These are phyloP conservation scores for Drosophila repleta DNA, from an alignment of 1,140 invertebrate species.

Conservation along the genomic window DNA sequence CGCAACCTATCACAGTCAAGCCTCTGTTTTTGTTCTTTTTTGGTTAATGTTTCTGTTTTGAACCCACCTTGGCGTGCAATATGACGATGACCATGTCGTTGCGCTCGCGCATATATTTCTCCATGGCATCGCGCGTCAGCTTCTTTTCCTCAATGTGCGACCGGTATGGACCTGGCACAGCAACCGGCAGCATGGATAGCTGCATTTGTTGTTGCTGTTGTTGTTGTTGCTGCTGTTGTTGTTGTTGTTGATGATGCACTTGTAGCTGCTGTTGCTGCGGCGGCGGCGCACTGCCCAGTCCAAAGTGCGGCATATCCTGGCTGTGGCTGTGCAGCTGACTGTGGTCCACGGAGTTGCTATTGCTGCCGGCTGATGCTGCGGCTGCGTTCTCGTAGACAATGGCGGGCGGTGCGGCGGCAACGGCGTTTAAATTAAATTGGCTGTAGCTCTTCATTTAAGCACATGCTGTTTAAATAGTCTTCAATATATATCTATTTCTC, in stretches of 20 bases:
- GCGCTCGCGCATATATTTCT: constrained; percentile 95
- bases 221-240: constrained; percentile 83
- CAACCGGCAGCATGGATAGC: constrained; percentile 72
- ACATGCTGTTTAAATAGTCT: constrained; percentile 61
- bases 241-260: constrained; percentile 69
- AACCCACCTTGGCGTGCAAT: constrained; percentile 94
- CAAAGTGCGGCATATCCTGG: constrained; percentile 83
- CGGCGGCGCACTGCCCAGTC: constrained; percentile 68
- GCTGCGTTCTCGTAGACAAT: constrained; percentile 70
- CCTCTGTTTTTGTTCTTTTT: background rate
- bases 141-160: constrained; percentile 89
- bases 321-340: constrained; percentile 47
- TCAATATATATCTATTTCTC: constrained; percentile 13
- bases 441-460: constrained; percentile 81
- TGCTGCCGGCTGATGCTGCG: constrained; percentile 45
- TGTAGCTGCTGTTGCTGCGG: constrained; percentile 84
- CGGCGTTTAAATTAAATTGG: constrained; percentile 79
- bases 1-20: constrained; percentile 1
- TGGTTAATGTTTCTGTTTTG: background rate
- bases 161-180: constrained; percentile 84
- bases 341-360: constrained; percentile 44
- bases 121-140: constrained; percentile 97
- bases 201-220: constrained; percentile 74
- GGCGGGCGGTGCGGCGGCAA: constrained; percentile 68
- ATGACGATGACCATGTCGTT: constrained; percentile 99